phyloP scores from a whole-genome alignment of 1,140 invertebrate genomes.

The Stegodyphus dumicola region DNA sequence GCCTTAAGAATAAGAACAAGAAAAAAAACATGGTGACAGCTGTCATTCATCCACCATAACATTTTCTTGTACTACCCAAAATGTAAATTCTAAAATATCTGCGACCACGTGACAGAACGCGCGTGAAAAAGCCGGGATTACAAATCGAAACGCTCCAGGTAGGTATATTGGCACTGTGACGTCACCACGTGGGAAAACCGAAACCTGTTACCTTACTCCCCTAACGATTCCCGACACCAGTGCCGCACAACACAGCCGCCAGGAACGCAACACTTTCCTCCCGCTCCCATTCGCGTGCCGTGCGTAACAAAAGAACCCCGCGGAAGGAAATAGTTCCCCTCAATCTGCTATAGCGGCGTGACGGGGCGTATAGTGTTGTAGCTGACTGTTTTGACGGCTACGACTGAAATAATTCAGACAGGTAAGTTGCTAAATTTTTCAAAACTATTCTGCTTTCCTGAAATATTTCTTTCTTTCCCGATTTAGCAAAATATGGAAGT shows the following conservation, averaged over 20 bases:
- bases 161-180: conserved; percentile 47
- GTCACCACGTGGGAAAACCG: conserved; percentile 54
- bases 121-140: conserved; percentile 3
- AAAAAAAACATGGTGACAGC: no score
- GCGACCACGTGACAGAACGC: conserved; percentile 6
- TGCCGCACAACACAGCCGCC: conserved; percentile 7
- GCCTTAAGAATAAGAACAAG: no score
- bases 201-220: conserved; percentile 47
- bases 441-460: no score
- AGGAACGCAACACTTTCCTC: conserved; percentile 22
- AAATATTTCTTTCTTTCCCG: no score
- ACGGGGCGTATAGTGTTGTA: no score
- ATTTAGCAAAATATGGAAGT: no score
- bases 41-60: no score
- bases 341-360: background rate
- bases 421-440: no score
- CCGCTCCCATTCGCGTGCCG: conserved; percentile 3
- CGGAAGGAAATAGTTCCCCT: conserved; percentile 22
- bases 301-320: conserved; percentile 9
- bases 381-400: no score
- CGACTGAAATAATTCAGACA: no score
- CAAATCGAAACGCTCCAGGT: conserved; percentile 19
- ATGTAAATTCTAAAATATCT: no score
- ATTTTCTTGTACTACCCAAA: no score
- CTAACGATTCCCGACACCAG: conserved; percentile 40